phyloP scores from a whole-genome alignment of 1,140 invertebrate genomes.

The Rhizoglyphus robini region DNA sequence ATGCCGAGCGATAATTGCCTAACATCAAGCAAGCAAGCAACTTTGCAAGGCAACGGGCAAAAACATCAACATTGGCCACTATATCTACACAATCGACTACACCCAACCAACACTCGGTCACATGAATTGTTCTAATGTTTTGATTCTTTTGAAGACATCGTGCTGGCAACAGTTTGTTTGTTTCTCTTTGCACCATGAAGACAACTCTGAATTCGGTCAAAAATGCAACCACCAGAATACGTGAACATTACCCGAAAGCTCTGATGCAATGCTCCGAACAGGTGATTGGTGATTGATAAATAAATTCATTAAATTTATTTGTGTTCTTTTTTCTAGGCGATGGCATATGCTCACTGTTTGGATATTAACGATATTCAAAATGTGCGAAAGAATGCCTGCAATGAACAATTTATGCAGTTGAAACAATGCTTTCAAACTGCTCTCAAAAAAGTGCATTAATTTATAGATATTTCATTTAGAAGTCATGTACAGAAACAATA shows the following conservation, averaged over 20 bases:
- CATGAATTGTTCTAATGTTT: not conserved
- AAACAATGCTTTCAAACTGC: slow-evolving; percentile 10
- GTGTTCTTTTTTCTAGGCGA: not conserved
- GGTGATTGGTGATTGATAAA: too few relatives aligned
- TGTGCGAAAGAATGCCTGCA: not conserved
- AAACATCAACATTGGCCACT: not conserved
- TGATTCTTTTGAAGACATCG: not conserved
- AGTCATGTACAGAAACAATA: not conserved
- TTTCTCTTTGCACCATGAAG: not conserved
- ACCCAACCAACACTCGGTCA: too few relatives aligned
- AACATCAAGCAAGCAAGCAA: too few relatives aligned
- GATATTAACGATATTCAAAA: slow-evolving; percentile 7
- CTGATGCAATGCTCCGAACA: not conserved
- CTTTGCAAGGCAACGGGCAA: not conserved
- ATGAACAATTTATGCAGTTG: slow-evolving; percentile 9
- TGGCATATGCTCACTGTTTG: slow-evolving; percentile 4
- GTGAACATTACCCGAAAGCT: not conserved
- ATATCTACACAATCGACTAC: too few relatives aligned
- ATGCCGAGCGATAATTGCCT: too few relatives aligned
- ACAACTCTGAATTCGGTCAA: not conserved
- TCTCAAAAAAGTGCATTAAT: not conserved
- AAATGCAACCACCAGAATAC: not conserved
- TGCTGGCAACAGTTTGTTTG: not conserved
- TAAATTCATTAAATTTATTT: too few relatives aligned
- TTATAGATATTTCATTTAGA: not conserved